Evolutionary conservation across 2,113 vertebrate species (phyloP).

Genomic region (Gnathonemus echidnorhynchus): DNA sequence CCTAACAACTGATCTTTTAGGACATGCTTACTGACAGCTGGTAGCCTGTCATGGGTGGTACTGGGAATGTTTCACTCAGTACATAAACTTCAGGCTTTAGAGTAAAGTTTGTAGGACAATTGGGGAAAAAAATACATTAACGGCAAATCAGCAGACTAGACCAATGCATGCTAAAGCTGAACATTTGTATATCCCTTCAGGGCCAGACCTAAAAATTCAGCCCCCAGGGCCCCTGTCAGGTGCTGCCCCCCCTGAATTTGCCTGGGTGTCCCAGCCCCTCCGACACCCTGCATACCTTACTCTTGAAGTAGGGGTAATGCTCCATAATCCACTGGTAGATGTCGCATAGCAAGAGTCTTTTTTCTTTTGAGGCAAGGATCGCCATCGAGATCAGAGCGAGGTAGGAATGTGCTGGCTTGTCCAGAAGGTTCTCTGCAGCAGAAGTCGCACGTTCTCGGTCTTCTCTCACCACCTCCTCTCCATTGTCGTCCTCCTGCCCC

Average conservation of each 20-base stretch:
- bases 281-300: conserved; percentile 56
- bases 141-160: neutral
- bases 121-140: neutral
- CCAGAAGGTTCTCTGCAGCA: conserved; percentile 14
- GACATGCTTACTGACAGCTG: neutral
- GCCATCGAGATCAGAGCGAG: conserved; percentile 74
- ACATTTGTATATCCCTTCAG: conserved; percentile 10
- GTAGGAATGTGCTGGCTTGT: conserved; percentile 72
- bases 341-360: conserved; percentile 74
- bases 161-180: neutral
- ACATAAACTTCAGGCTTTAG: neutral
- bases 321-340: conserved; percentile 86
- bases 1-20: neutral
- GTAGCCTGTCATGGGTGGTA: neutral
- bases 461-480: conserved; percentile 35
- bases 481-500: conserved; percentile 26
- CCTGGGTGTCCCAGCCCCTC: neutral
- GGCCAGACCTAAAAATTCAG: neutral
- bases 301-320: conserved; percentile 74
- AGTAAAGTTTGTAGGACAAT: neutral
- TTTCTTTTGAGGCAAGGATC: conserved; percentile 67
- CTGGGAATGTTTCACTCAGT: neutral
- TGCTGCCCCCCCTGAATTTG: neutral
- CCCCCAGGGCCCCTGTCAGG: neutral
- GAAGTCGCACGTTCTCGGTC: conserved; percentile 14